These are phyloP conservation scores for Virgularia gustaviana DNA, from an alignment of 92 coral and sea anemone genomes.

Conservation along the genomic window DNA sequence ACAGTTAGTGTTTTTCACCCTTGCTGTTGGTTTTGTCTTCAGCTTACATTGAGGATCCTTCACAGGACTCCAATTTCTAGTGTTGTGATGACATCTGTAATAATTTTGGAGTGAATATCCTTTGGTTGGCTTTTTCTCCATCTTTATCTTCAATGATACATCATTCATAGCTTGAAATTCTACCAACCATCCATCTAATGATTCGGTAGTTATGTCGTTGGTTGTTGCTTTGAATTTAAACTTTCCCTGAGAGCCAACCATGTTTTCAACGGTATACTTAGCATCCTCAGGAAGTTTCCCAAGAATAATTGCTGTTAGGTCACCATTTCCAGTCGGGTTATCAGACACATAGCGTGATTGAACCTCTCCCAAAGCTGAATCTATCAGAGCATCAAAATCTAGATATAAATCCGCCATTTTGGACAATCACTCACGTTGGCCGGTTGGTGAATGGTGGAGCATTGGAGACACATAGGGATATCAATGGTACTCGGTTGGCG, in stretches of 20 bases:
- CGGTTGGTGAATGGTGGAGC: too few species aligned
- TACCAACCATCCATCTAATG: conserved; percentile 20
- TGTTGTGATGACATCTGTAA: conserved; percentile 56
- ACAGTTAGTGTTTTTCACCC: conserved; percentile 66
- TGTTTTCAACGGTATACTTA: conserved; percentile 8
- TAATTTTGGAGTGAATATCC: conserved; percentile 50
- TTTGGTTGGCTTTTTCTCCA: conserved; percentile 15
- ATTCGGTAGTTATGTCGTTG: conserved; percentile 22
- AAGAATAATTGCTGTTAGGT: conserved; percentile 5
- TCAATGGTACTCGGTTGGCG: neutral
- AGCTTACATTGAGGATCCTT: conserved; percentile 56
- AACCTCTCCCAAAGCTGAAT: conserved; percentile 4
- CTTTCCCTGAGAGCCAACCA: conserved; percentile 25
- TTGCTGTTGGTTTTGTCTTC: conserved; percentile 52
- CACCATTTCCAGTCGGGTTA: neutral
- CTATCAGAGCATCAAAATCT: conserved; percentile 6
- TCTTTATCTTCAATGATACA: conserved; percentile 36
- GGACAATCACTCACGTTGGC: too few species aligned
- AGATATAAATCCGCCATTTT: conserved; percentile 16
- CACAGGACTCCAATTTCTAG: conserved; percentile 55
- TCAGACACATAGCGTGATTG: conserved; percentile 19
- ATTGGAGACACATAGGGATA: neutral
- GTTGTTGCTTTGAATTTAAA: conserved; percentile 20
- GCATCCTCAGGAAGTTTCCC: conserved; percentile 28
- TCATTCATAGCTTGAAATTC: conserved; percentile 34